phyloP scores from a whole-genome alignment of 1,140 invertebrate species.

The Cotesia vestalis region DNA sequence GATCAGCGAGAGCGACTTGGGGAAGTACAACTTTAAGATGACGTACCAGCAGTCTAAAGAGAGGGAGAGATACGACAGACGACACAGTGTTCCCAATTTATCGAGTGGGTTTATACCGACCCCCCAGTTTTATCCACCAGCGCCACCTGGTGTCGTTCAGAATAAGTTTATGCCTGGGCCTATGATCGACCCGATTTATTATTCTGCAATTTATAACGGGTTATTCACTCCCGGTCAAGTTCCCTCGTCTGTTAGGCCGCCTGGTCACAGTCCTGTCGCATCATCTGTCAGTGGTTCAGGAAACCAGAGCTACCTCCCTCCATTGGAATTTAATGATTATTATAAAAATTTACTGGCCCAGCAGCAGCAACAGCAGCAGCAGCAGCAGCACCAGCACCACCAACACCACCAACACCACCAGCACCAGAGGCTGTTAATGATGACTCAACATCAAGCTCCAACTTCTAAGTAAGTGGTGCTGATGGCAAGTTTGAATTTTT shows the following conservation, averaged over 20 bases:
- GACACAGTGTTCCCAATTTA: slow-evolving; percentile 56
- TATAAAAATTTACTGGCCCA: slow-evolving; percentile 62
- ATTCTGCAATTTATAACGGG: slow-evolving; percentile 62
- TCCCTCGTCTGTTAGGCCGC: background rate
- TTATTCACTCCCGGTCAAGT: slow-evolving; percentile 44
- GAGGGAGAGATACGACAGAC: slow-evolving; percentile 9
- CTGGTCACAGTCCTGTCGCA: slow-evolving; percentile 23
- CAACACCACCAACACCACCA: slow-evolving; percentile 45
- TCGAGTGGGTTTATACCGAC: slow-evolving; percentile 52
- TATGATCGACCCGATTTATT: slow-evolving; percentile 61
- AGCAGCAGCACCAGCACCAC: slow-evolving; percentile 40
- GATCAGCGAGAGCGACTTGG: slow-evolving; percentile 54
- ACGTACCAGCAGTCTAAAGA: slow-evolving; percentile 48
- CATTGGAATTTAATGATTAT: slow-evolving; percentile 59
- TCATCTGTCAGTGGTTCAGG: slow-evolving; percentile 19
- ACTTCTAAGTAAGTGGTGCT: slow-evolving; percentile 57
- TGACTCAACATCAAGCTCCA: slow-evolving; percentile 57
- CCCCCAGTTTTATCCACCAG: background rate
- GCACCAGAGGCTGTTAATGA: slow-evolving; percentile 42
- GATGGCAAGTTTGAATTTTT: background rate
- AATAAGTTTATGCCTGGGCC: slow-evolving; percentile 51
- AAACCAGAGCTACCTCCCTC: slow-evolving; percentile 41
- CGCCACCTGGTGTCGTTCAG: slow-evolving; percentile 2
- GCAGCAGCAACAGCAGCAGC: slow-evolving; percentile 48
- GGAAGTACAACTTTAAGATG: slow-evolving; percentile 15